Base-by-base conservation (phyloP, 2,113 vertebrate species). In the Shinisaurus crocodilurus region DNA sequence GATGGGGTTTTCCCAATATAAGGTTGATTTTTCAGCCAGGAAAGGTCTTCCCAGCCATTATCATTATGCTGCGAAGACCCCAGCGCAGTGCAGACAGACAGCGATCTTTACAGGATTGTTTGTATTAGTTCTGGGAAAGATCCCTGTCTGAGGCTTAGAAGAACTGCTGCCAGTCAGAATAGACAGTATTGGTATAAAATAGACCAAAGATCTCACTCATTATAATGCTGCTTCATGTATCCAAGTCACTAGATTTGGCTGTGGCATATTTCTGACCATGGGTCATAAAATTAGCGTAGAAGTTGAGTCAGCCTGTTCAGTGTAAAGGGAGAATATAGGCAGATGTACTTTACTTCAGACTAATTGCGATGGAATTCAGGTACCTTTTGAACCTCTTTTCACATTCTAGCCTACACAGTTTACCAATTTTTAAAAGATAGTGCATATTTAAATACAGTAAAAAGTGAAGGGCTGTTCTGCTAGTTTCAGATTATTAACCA, bases 401-500 rank as follows among this genome's bases (percentile, higher is more conserved):
- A 27, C 77, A 1, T 70, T n/a, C n/a, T 37, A 34, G 1, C 77
- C 25, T 82, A 70, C 81, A 15, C 91, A 91, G 87, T 82, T 93
- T 90, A 70, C 40, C 70, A 27, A 72, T 50, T 93, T 54, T 88
- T 82, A 69, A 86, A 90, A 63, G 92, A 95, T 18, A 94, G 87
- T 92, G 87, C 54, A 88, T 93, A 93, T 89, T 93, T 94, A 81
- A 79, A 88, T 91, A 60, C 91, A 89, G 16, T 91, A 94, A 95
- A 90, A 94, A 79, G 48, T 88, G 85, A 91, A 94, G 91, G 91
- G 86, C 90, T 96, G 88, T 84, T 95, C 48, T 90, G 82, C 92
- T 96, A 96, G 93, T 97, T 96, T 94, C 96, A 97, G 93, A 95
- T 93, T 94, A 96, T 98, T 98, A 98, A 97, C 97, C 97, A 93